phyloP scores from a whole-genome alignment of 2,113 vertebrate genomes.

The Pseudorasbora parva region DNA sequence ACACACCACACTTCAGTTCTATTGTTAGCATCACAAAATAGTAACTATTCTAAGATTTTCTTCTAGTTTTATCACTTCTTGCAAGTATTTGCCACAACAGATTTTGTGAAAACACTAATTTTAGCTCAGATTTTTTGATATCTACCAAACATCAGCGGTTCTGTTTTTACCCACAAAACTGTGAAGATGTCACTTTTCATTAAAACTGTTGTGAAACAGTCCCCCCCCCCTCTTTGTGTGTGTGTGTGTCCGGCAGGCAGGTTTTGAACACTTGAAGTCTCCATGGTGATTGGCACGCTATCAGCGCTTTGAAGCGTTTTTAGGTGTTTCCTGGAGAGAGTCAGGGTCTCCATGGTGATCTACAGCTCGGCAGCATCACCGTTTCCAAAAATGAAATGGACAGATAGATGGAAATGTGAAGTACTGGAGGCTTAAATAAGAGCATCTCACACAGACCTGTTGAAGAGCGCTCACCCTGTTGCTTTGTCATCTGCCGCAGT shows the following conservation, averaged over 20 bases:
- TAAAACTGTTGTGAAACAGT: background rate
- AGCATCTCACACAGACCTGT: background rate
- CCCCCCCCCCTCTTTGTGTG: too few species aligned
- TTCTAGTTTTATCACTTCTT: background rate
- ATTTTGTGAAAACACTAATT: slow-evolving; percentile 13
- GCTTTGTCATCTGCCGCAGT: background rate
- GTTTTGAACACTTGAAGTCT: slow-evolving; percentile 34
- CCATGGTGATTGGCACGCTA: slow-evolving; percentile 40
- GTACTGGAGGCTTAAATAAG: background rate
- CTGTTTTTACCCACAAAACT: slow-evolving; percentile 17
- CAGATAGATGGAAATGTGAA: background rate
- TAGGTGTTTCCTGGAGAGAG: slow-evolving; percentile 43
- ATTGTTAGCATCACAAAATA: background rate
- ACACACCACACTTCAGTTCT: background rate
- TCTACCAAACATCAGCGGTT: slow-evolving; percentile 10
- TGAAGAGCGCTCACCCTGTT: background rate
- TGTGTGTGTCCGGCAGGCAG: slow-evolving; percentile 21
- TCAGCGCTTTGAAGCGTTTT: slow-evolving; percentile 23
- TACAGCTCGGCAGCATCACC: background rate
- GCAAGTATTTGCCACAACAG: background rate
- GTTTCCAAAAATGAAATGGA: background rate
- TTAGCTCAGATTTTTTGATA: background rate
- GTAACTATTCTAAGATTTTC: background rate
- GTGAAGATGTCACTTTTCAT: slow-evolving; percentile 44
- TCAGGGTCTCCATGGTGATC: slow-evolving; percentile 43